Conservation (phyloP, 2,113 vertebrate genomes). For the Meles meles region DNA sequence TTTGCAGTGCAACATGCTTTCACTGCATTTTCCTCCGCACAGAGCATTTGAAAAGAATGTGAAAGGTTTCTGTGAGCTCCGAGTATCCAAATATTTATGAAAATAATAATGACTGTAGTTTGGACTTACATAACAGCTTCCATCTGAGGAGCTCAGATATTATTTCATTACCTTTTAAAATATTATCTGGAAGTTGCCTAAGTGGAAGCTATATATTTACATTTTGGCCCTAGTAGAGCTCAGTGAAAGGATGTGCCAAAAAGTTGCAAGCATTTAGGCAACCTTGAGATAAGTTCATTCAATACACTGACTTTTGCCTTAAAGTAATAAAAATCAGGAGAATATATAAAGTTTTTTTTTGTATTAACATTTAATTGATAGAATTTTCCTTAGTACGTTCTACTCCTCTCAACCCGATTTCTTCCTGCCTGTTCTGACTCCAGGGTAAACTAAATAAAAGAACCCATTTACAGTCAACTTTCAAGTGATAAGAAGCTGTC, state of each 20-base stretch:
- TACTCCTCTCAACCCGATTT: conserved; percentile 32
- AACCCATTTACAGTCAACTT: conserved; percentile 66
- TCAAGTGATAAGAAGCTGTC: conserved; percentile 61
- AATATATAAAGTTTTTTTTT: not conserved
- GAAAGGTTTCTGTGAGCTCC: conserved; percentile 12
- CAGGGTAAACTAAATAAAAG: conserved; percentile 58
- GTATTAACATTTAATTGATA: conserved; percentile 61
- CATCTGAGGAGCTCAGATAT: not conserved
- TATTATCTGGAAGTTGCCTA: not conserved
- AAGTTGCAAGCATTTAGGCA: conserved; percentile 35
- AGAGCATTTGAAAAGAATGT: conserved; percentile 29
- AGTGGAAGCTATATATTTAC: conserved; percentile 38
- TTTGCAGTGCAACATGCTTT: not conserved
- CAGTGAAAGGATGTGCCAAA: conserved; percentile 34
- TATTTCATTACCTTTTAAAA: conserved; percentile 47
- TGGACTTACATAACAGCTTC: not conserved
- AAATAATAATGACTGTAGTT: conserved; percentile 7
- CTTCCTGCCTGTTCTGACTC: conserved; percentile 42
- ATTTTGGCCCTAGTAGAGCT: conserved; percentile 26
- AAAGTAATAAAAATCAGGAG: conserved; percentile 45
- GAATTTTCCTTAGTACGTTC: conserved; percentile 47
- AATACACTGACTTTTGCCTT: conserved; percentile 38
- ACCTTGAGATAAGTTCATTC: conserved; percentile 48
- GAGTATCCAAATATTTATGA: conserved; percentile 13
- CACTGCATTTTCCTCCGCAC: conserved; percentile 31